Evolutionary conservation across 2,113 vertebrate species (phyloP).

Genomic region (Actenoides hombroni): DNA sequence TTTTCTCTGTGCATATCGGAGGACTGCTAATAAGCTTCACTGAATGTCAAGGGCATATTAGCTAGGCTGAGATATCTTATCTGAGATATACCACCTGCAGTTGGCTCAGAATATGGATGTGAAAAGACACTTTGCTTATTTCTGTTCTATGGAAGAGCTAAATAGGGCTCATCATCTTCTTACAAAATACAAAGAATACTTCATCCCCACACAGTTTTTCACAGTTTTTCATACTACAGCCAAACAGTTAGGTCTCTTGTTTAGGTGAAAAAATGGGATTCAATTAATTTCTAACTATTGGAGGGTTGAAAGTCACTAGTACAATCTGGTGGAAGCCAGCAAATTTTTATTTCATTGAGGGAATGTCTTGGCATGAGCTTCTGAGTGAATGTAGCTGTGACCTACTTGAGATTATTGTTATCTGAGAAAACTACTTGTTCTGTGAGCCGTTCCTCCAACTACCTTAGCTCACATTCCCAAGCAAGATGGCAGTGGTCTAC

Average conservation of each 20-base stretch:
- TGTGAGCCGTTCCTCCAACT: background rate
- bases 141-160: background rate
- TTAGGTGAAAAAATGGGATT: background rate
- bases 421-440: background rate
- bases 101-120: rapidly evolving
- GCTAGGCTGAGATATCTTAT: background rate
- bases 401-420: background rate
- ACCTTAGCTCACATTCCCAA: background rate
- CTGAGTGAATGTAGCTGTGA: background rate
- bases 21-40: background rate
- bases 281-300: background rate
- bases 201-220: background rate
- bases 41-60: background rate
- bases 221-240: background rate
- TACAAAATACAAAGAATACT: background rate
- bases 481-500: background rate
- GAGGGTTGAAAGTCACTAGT: background rate
- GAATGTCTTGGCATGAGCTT: background rate
- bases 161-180: background rate
- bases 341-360: background rate
- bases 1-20: background rate
- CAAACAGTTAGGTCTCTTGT: background rate
- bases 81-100: background rate
- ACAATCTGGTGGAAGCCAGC: background rate
- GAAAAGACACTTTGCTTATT: background rate